phyloP scores from a whole-genome alignment of 2,797 vertebrate species.

The Coregonus ussuriensis region DNA sequence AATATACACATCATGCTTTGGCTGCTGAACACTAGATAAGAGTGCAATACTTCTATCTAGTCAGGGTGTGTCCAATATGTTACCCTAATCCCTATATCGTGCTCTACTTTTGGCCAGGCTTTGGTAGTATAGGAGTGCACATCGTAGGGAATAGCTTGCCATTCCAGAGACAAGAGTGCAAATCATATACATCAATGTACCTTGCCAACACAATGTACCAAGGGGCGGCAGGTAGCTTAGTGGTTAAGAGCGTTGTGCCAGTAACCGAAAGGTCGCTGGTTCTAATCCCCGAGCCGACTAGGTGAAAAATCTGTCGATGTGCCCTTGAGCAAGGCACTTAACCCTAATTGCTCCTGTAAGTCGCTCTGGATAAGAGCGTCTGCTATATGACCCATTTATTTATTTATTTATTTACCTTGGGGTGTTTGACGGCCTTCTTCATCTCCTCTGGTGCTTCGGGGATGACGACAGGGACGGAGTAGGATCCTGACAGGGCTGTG shows the following conservation, averaged over 20 bases:
- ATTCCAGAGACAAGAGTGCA: no score
- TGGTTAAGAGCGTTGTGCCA: no score
- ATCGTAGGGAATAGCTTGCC: not conserved
- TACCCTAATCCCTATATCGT: not conserved
- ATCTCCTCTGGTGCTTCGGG: slow-evolving; percentile 85
- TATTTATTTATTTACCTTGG: slow-evolving; percentile 90
- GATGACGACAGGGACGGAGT: slow-evolving; percentile 83
- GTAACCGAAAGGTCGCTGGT: no score
- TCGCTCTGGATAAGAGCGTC: no score
- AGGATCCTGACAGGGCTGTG: slow-evolving; percentile 86
- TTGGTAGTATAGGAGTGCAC: not conserved
- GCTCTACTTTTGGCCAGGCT: not conserved
- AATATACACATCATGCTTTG: not conserved
- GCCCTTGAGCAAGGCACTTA: no score
- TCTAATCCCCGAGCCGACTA: no score
- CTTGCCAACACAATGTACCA: no score
- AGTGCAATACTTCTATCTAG: not conserved
- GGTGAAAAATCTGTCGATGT: no score
- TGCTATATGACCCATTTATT: no score
- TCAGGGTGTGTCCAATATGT: not conserved
- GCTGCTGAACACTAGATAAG: not conserved
- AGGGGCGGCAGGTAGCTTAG: no score
- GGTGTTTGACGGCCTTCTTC: slow-evolving; percentile 93
- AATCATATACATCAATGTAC: not conserved
- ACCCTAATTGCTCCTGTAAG: no score